Conservation (phyloP, 1,140 invertebrate species). For the Muscidifurax raptorellus region DNA sequence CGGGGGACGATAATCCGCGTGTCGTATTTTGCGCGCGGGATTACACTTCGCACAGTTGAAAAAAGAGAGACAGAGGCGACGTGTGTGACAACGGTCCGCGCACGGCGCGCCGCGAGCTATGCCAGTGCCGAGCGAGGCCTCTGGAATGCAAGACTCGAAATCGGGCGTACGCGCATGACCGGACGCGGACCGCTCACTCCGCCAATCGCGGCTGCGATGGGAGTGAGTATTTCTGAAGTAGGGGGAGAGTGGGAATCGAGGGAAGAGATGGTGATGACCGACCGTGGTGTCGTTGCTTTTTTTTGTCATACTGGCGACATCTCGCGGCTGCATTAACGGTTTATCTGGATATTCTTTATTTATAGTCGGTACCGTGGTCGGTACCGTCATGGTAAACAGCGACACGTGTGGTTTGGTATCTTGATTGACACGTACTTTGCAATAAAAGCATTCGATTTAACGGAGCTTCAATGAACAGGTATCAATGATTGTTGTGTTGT, state of each 20-base stretch:
- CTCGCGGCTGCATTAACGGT: too few relatives aligned
- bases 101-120: neutral
- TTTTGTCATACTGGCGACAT: too few relatives aligned
- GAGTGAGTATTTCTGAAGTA: neutral
- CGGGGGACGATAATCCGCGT: neutral
- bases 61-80: neutral
- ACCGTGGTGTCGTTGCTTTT: too few relatives aligned
- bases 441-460: too few relatives aligned
- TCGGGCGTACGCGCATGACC: conserved; percentile 31
- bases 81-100: neutral
- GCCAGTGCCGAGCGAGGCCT: neutral
- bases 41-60: neutral
- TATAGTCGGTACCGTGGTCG: too few relatives aligned
- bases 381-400: too few relatives aligned
- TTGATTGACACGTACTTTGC: too few relatives aligned
- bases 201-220: neutral
- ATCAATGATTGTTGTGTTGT: too few relatives aligned
- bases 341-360: too few relatives aligned
- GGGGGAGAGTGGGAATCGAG: neutral
- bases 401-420: too few relatives aligned
- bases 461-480: too few relatives aligned
- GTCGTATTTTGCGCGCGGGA: neutral
- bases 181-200: neutral
- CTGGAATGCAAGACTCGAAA: conserved; percentile 41
- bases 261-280: too few relatives aligned